phyloP scores from a whole-genome alignment of 2,797 vertebrate genomes.

The Spheniscus humboldti region DNA sequence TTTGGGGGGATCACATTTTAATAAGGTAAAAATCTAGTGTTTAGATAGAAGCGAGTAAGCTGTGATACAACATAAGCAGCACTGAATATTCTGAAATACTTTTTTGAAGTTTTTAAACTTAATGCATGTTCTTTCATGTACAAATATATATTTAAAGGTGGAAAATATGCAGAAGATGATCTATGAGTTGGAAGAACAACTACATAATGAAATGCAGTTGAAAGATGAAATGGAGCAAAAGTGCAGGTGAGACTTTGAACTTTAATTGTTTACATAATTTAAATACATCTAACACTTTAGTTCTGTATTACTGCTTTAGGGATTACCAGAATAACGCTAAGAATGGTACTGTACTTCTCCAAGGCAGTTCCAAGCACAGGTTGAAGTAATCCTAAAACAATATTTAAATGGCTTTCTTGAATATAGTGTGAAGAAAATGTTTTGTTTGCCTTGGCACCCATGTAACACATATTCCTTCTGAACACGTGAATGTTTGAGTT shows the following conservation, averaged over 20 bases:
- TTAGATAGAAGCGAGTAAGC: neutral
- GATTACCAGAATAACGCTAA: neutral
- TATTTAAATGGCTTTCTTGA: neutral
- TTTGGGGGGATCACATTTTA: neutral
- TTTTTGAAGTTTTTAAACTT: neutral
- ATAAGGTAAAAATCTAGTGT: neutral
- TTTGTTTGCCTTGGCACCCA: neutral
- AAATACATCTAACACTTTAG: neutral
- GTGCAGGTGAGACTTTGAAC: conserved; percentile 84
- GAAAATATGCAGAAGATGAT: conserved; percentile 96
- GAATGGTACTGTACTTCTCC: neutral
- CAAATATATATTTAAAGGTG: conserved; percentile 77
- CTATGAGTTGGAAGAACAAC: conserved; percentile 94
- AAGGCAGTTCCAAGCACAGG: neutral
- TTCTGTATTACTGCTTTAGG: neutral
- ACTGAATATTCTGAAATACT: neutral
- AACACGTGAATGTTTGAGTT: neutral
- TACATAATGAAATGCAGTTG: conserved; percentile 95
- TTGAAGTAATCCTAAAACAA: neutral
- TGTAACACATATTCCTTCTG: neutral
- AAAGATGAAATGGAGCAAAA: conserved; percentile 99
- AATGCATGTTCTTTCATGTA: conserved; percentile 32
- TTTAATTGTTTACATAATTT: conserved; percentile 19
- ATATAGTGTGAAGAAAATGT: neutral
- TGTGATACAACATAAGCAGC: neutral